Evolutionary conservation across 30 jellyfish, hydroid and myxozoan genomes (phyloP), one percentile per base, ranked within the genome.

Genomic region (Pseudorhiza aurosa): DNA sequence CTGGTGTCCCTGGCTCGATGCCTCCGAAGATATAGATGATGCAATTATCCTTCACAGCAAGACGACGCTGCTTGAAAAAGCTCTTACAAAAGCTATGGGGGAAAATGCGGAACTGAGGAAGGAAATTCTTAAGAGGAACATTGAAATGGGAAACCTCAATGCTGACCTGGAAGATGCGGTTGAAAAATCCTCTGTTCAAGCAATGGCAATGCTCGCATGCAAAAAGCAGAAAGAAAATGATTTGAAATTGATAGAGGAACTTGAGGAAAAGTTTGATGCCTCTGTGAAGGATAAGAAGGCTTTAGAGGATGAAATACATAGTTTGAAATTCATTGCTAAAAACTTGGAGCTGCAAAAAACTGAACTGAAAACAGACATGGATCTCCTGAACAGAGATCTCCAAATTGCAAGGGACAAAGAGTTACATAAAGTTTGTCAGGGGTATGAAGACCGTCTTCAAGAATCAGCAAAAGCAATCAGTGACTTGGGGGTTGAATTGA

Each of bases 1-100:
- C 26, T 88, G 97, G 97, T 76, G 88, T 44, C 88, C 88, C 1
- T 79, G 94, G 94, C 40, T 53, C 50, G 88, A 60, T 39, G 72
- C 59, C 3, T 22, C 82, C 10, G 97, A 88, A 31, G 93, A 78
- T 18, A 73, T 35, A 6, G 90, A 80, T 32, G 97, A 88, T 88
- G 42, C 90, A 8, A 76, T 88, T 2, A 40, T 88, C 17, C 82
- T 88, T 68, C 97, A 88, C 80, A 88, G 65, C 56, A 88, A 88
- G 56, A 88, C 97, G 45, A 88, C 97, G 17, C 30, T 88, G 82
- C 85, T 88, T 1, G 97, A 88, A 72, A 90, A 60, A 25, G 60
- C 94, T 11, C 75, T 88, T 27, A 90, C 90, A 4, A 78, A 68
- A 36, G 72, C 28, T 40, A 88, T 63, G 3, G 92, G 74, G 67